Conservation (phyloP, 2,797 vertebrate genomes). For the Danio choprae region DNA sequence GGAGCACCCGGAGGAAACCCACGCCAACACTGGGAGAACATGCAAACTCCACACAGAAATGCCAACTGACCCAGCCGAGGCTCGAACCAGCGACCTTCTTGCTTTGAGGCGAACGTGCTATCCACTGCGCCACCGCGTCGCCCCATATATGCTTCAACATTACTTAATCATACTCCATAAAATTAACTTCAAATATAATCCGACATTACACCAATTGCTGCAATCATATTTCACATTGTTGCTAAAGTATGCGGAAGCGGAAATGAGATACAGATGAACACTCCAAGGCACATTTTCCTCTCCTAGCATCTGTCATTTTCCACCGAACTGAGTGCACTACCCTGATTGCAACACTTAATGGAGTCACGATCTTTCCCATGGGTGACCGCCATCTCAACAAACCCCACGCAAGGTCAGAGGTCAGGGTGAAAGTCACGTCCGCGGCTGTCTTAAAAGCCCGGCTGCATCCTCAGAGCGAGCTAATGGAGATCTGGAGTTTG, state of each 20-base stretch:
- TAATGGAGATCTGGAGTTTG: conserved; percentile 51
- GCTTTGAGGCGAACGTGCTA: too few relatives aligned
- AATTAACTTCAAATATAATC: neutral
- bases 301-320: neutral
- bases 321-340: conserved; percentile 37
- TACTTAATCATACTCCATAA: neutral
- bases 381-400: conserved; percentile 30
- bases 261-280: conserved; percentile 30
- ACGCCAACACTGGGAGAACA: too few relatives aligned
- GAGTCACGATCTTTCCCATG: conserved; percentile 34
- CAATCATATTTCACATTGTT: neutral
- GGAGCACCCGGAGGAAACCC: too few relatives aligned
- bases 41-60: too few relatives aligned
- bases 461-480: conserved; percentile 54
- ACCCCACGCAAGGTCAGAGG: conserved; percentile 53
- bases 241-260: neutral
- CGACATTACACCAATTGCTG: neutral
- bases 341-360: conserved; percentile 43
- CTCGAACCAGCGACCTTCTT: too few relatives aligned
- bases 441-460: conserved; percentile 60
- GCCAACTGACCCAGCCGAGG: too few relatives aligned
- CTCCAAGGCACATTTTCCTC: conserved; percentile 10
- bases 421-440: conserved; percentile 52
- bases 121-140: too few relatives aligned
- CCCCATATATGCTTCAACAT: too few relatives aligned